Conservation (phyloP, 2,888 invertebrate species). For the Spisula solida region DNA sequence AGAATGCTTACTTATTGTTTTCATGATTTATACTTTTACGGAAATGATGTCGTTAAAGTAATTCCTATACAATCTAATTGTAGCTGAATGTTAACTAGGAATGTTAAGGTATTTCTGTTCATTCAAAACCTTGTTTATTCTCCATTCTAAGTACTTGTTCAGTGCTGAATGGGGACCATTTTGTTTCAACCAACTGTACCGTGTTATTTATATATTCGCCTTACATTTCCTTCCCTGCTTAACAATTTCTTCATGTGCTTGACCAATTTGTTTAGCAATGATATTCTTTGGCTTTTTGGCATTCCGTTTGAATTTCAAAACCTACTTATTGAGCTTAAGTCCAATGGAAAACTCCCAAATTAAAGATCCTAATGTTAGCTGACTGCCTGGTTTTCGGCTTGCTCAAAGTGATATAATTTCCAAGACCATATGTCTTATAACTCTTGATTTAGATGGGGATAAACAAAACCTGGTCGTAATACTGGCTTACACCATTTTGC, state of each 20-base stretch:
- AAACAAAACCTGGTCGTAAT: too few species aligned
- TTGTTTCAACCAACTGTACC: background rate
- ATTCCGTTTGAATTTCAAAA: too few species aligned
- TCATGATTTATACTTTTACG: background rate
- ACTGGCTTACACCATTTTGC: too few species aligned
- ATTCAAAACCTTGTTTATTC: constrained; percentile 3
- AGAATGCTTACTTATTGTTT: background rate
- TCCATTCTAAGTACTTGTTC: background rate
- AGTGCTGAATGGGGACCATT: background rate
- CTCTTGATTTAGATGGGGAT: background rate
- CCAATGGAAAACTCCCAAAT: too few species aligned
- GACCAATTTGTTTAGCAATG: too few species aligned
- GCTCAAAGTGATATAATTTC: background rate
- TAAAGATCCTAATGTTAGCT: background rate
- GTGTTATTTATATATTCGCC: background rate
- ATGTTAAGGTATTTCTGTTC: background rate
- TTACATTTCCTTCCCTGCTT: background rate
- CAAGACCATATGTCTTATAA: background rate
- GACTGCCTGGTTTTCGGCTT: too few species aligned
- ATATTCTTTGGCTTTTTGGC: too few species aligned
- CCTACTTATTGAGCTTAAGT: too few species aligned
- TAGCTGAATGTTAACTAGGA: background rate
- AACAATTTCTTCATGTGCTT: background rate
- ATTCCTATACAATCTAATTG: background rate
- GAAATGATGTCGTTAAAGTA: background rate